Conservation (phyloP, 2,113 vertebrate species). For the Lichenostomus cassidix region DNA sequence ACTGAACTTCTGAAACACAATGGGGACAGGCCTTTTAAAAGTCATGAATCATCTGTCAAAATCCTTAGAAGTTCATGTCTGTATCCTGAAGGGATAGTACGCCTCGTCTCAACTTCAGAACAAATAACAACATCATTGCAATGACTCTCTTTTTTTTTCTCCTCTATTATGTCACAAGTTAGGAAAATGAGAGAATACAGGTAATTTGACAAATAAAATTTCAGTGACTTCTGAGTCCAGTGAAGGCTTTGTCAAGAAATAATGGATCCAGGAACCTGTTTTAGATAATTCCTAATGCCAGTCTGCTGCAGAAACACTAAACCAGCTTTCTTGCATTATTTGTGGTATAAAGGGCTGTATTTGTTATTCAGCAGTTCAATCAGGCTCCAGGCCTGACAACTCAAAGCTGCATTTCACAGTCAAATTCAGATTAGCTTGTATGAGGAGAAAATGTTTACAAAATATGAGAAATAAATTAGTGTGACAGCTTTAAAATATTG, state of each 20-base stretch:
- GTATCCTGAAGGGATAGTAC: neutral
- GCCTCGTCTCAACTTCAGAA: neutral
- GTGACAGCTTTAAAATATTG: neutral
- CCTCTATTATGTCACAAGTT: neutral
- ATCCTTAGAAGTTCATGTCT: neutral
- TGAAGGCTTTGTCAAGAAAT: neutral
- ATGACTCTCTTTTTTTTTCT: neutral
- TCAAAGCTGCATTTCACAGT: neutral
- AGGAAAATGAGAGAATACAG: neutral
- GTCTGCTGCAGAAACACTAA: neutral
- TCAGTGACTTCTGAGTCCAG: neutral
- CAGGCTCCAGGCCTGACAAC: neutral
- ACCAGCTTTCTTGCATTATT: neutral
- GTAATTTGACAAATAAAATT: neutral
- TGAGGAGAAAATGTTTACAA: neutral
- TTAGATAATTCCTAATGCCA: neutral
- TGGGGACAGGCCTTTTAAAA: neutral
- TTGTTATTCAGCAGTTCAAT: neutral
- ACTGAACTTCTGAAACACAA: neutral
- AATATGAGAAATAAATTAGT: neutral
- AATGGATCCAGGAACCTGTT: neutral
- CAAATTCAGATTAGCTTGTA: neutral
- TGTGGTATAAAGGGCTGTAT: neutral
- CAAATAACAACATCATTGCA: neutral
- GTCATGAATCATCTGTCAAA: neutral